Evolutionary conservation across 2,888 invertebrate species (phyloP), one percentile per base, ranked within the genome.

Genomic region (Stenoptilia bipunctidactyla): DNA sequence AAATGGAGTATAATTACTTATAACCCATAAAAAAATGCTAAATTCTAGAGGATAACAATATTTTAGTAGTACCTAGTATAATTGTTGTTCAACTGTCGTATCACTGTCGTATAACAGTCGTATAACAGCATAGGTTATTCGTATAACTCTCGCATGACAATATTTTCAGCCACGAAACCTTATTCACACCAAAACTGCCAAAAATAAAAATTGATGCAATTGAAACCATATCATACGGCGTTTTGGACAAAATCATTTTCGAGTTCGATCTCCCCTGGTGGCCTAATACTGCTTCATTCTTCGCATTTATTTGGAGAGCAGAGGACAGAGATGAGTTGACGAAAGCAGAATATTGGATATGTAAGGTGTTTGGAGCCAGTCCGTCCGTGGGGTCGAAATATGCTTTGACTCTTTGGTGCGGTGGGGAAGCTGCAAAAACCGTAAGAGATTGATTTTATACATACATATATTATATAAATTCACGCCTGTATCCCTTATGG

Each of bases 191-290:
- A 4, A 13, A 13, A 15, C 25, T 45, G 1, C 51, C 66, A 14
- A 45, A 58, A 9, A 53, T 55, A 5, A 90, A 90, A 63, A 53
- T 73, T 1, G 66, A 66, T 13, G 82, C 85, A 5, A 88, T 90
- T 38, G 53, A 87, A 66, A 74, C 72, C 37, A 57, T 90, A 37
- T 85, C 86, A 0, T 86, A 89, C 49, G 92, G 91, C 1, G 83
- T 84, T 2, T 86, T 90, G 1, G 85, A 87, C 45, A 92, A 92
- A 69, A 85, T 92, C 27, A 86, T 87, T 42, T 51, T 92, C 1
- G 73, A 84, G 40, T 92, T 89, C 61, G 73, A 87, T 0, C 55
- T 72, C 4, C 72, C 74, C 9, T 91, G 91, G 88, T 91, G 90
- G 90, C 69, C 76, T 1, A 57, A 13, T 15, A 20, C 68, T 27